phyloP scores from a whole-genome alignment of 2,888 invertebrate species.

The Diplolepis rosae region DNA sequence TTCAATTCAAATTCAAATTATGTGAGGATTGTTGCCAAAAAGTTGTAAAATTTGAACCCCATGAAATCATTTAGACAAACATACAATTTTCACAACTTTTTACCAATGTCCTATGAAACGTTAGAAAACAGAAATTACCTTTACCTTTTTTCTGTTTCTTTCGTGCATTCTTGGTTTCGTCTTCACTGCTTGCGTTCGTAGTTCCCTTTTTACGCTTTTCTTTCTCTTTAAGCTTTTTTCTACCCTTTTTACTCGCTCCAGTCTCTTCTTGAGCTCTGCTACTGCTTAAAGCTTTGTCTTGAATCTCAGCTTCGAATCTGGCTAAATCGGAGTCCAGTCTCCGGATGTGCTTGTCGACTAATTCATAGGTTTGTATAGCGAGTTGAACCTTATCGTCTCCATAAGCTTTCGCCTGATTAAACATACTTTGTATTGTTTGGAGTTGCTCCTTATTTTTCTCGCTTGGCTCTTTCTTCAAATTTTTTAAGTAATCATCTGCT shows the following conservation, averaged over 20 bases:
- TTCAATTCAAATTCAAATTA: no score
- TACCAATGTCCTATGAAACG: no score
- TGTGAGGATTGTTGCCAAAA: not conserved
- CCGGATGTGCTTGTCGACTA: conserved; percentile 98
- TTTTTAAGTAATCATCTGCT: conserved; percentile 87
- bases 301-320: conserved; percentile 96
- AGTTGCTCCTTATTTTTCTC: conserved; percentile 90
- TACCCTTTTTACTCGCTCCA: conserved; percentile 81
- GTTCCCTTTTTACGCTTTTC: conserved; percentile 78
- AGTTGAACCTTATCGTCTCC: conserved; percentile 98
- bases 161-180: conserved; percentile 72
- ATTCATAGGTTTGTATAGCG: conserved; percentile 98
- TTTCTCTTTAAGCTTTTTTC: conserved; percentile 83
- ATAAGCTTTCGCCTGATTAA: conserved; percentile 95
- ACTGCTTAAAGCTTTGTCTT: conserved; percentile 91
- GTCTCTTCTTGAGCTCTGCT: conserved; percentile 81
- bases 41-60: conserved; percentile 29
- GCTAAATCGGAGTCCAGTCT: conserved; percentile 96
- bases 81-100: no score
- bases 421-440: conserved; percentile 88
- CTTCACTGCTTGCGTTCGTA: conserved; percentile 69
- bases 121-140: no score
- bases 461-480: conserved; percentile 81
- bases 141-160: conserved; percentile 78
- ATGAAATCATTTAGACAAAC: conserved; percentile 1